phyloP scores from a whole-genome alignment of 2,113 vertebrate species.

The Platanista minor region DNA sequence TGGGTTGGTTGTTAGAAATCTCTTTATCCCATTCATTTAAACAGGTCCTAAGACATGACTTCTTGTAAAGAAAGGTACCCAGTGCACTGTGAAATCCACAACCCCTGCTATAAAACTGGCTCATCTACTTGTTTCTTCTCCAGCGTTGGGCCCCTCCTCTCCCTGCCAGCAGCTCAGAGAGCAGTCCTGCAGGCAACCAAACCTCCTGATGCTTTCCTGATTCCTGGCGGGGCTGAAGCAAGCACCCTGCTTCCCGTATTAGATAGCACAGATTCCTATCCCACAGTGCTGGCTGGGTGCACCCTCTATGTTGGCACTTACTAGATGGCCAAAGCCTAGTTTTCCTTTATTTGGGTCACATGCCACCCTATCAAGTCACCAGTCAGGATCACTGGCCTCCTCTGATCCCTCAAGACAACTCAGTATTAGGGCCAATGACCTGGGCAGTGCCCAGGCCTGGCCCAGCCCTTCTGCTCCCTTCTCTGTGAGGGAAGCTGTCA shows the following conservation, averaged over 20 bases:
- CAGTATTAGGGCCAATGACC: background rate
- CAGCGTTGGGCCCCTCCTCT: background rate
- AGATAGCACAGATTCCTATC: conserved; percentile 10
- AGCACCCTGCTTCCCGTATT: background rate
- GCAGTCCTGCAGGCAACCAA: background rate
- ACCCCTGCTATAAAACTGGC: background rate
- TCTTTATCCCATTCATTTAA: background rate
- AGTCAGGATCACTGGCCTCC: conserved; percentile 55
- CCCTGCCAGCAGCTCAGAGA: background rate
- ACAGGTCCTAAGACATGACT: background rate
- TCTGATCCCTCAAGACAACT: conserved; percentile 37
- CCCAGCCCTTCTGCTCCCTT: background rate
- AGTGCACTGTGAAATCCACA: background rate
- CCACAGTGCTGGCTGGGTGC: background rate
- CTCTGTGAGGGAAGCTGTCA: background rate
- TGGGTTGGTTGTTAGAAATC: background rate
- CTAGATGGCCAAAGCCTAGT: conserved; percentile 50
- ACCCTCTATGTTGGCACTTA: conserved; percentile 26
- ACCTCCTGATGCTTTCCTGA: background rate
- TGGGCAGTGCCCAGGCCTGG: background rate
- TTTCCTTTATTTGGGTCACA: conserved; percentile 67
- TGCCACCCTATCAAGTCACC: conserved; percentile 53
- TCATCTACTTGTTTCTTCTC: background rate
- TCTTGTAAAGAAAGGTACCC: background rate
- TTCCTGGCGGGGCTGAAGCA: background rate